Evolutionary conservation across 2,888 invertebrate genomes (phyloP), one percentile per base, ranked within the genome.

Genomic region (Selenia dentaria): DNA sequence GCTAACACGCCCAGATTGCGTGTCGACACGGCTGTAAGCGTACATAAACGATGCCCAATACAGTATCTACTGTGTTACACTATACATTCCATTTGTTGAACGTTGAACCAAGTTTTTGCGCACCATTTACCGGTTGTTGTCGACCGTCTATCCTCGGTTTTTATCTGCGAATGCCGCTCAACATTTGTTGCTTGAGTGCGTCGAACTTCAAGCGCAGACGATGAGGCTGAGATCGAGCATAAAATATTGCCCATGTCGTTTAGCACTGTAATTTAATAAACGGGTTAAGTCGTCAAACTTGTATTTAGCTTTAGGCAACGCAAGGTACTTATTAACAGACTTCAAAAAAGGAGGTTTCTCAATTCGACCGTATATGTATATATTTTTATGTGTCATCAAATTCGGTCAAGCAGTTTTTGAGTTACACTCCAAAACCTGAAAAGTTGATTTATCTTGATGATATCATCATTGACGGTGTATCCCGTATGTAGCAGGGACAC

Each of bases 91-190:
- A 22, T 22, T 22, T 22, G 8, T 22, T 22, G 22, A 22, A 22
- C 70, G 61, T 70, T 73, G 75, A 75, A 75, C 76, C 51, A 58
- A 53, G 60, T 73, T 76, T 76, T 76, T 74, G 67, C 68, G 59
- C 54, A 53, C 50, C 57, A 37, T 55, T 57, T 63, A 65, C 72
- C 69, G 68, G 59, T 55, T 51, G 54, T 49, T 40, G 33, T 41
- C 44, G 61, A 57, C 34, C 32, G 35, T 58, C 55, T 52, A 51
- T 49, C 50, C 39, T 27, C 35, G 28, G 44, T 63, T 62, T 68
- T 68, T 62, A 54, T 51, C 52, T 11, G 35, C 28, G 33, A 31
- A 34, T 29, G 28, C 20, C 10, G 25, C 13, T 38, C 13, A 28
- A 12, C 28, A 29, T 40, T 22, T 36, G 26, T 6, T 12, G 31